Evolutionary conservation across 2,113 vertebrate species (phyloP), one percentile per base, ranked within the genome.

Genomic region (Mesocricetus auratus): DNA sequence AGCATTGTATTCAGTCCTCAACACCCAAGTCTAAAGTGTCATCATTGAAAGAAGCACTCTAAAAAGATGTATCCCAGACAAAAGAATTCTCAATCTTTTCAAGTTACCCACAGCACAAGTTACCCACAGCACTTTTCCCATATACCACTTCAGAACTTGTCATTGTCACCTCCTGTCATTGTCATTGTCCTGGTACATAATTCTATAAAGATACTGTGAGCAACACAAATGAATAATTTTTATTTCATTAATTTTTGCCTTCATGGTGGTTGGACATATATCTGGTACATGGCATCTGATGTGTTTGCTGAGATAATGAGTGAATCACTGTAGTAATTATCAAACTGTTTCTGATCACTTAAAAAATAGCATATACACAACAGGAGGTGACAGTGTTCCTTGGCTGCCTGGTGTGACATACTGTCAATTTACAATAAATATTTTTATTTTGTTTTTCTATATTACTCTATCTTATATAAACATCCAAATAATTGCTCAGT

Each of bases 171-270:
- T 88, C 33, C 58, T 50, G 58, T 6, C n/a, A n/a, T n/a, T n/a
- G n/a, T n/a, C n/a, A n/a, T n/a, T 50, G 5, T 45, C 66, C 62
- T 22, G 36, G 17, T 75, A 58, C 15, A 53, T 39, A 75, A 88
- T 93, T 95, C 15, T 91, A 19, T 42, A 69, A 33, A n/a, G 39
- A 93, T 36, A 66, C 31, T 53, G 22, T 78, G 45, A 94, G 75
- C 1, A 39, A 0, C n/a, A 91, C 24, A 93, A 77, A 45, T 29
- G 9, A 94, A 73, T 16, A 12, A 1, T 36, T 3, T 21, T 71
- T 81, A 22, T 50, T 21, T 94, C 73, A 92, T 5, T 85, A 62
- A 45, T 45, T 89, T 83, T 74, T 81, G 45, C 53, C 47, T 69
- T 62, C 47, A 74, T 33, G 86, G 36, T 7, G 29, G 31, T 94